Base-by-base conservation (phyloP, 2,888 invertebrate genomes). In the Cyaniris semiargus region DNA sequence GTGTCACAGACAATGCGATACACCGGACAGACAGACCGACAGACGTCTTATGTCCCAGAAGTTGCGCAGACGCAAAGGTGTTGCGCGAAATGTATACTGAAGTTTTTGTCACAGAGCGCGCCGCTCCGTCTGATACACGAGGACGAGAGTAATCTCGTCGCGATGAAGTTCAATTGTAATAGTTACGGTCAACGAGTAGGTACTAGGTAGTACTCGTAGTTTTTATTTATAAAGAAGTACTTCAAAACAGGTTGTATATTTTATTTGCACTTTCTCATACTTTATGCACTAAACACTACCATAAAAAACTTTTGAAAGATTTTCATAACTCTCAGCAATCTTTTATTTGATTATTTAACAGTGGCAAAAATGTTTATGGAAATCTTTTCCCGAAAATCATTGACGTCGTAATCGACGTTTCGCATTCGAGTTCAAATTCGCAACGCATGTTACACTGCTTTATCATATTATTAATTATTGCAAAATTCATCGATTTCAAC, bases 11-110 rank as follows among this genome's bases (percentile, higher is more conserved):
- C 31, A 66, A 66, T 27, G 15, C 27, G 27, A 23, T 60, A 23
- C 13, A 31, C 10, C 18, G 66, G 23, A 66, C 66, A 13, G 66
- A 60, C 23, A 60, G 60, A 23, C 60, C 60, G 66, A 27, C 66
- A 66, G 66, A 66, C 31, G 18, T 66, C 66, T 66, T 66, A 27
- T 31, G 31, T 66, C 1, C 18, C 60, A 60, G 60, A 60, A 31
- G 66, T 66, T 66, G 66, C 66, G 31, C 66, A 66, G 27, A 66
- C 66, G 66, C 27, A 66, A 31, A 66, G 66, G 66, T 66, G 66
- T 66, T 66, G 66, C 66, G 66, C 27, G 66, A 66, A 66, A 66
- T 31, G 27, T 66, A 66, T 27, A 66, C 27, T 18, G 66, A 27
- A 27, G 27, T 66, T 66, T 66, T 66, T 66, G 66, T 66, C 27